These are phyloP conservation scores for Dicrurus megarhynchus DNA, from an alignment of 2,113 vertebrate species.

Conservation along the genomic window DNA sequence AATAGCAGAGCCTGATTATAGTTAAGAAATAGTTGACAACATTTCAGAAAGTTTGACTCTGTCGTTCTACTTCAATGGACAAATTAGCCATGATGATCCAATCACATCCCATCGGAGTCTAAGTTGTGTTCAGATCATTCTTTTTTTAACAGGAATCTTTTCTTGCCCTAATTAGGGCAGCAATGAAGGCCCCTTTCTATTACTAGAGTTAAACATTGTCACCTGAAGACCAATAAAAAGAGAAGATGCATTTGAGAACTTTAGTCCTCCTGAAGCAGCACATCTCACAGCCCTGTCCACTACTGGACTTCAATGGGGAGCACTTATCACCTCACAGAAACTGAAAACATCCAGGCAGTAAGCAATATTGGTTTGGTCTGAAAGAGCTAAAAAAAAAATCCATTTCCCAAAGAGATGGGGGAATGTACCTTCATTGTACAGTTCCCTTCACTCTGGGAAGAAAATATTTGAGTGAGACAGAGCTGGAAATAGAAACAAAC, in stretches of 20 bases:
- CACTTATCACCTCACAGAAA: not conserved
- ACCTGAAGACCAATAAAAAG: not conserved
- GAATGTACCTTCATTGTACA: not conserved
- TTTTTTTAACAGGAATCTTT: not conserved
- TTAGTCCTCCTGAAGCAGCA: not conserved
- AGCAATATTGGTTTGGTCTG: not conserved
- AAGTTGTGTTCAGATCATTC: not conserved
- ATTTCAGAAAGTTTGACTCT: not conserved
- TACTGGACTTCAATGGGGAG: not conserved
- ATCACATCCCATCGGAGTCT: accelerated
- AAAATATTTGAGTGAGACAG: not conserved
- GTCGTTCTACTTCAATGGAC: not conserved
- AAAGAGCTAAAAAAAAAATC: not conserved
- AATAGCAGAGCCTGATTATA: not conserved
- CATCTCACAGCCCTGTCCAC: not conserved
- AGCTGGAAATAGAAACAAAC: not conserved
- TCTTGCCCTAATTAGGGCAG: not conserved
- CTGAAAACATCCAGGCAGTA: not conserved
- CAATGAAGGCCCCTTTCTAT: not conserved
- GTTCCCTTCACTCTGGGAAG: not conserved
- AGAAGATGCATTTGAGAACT: not conserved
- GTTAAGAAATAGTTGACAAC: not conserved
- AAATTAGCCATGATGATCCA: not conserved
- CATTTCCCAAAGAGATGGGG: not conserved
- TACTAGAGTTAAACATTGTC: not conserved